Evolutionary conservation across 2,888 invertebrate genomes (phyloP).

Genomic region (Eupithecia insigniata): DNA sequence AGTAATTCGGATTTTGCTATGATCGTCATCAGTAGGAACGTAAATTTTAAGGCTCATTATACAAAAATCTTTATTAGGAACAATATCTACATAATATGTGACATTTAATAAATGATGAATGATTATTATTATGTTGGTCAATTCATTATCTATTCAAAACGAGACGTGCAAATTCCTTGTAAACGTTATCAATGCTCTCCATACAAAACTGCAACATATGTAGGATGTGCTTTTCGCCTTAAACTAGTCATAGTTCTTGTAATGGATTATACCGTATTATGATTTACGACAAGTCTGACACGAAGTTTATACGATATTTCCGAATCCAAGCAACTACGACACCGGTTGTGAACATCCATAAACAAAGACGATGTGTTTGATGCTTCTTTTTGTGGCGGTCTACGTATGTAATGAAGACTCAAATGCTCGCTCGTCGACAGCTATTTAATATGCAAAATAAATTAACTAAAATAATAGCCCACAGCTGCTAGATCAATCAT

Average conservation of each 20-base stretch:
- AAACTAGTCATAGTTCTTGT: not conserved
- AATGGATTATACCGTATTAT: not conserved
- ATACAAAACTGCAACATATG: not conserved
- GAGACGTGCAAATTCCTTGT: slow-evolving; percentile 37
- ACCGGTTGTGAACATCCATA: slow-evolving; percentile 59
- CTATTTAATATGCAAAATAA: slow-evolving; percentile 24
- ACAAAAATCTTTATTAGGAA: too few species aligned
- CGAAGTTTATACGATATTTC: slow-evolving; percentile 60
- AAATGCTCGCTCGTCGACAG: slow-evolving; percentile 14
- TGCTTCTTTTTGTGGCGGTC: slow-evolving; percentile 17
- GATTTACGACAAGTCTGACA: slow-evolving; percentile 53
- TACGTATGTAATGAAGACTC: slow-evolving; percentile 26
- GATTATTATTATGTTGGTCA: slow-evolving; percentile 16
- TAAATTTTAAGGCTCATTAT: not conserved
- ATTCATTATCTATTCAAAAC: slow-evolving; percentile 38
- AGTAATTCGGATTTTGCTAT: slow-evolving; percentile 26
- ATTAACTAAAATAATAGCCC: slow-evolving; percentile 27
- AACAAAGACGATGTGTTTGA: slow-evolving; percentile 52
- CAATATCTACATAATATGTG: not conserved
- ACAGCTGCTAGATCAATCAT: slow-evolving; percentile 32
- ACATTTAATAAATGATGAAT: not conserved
- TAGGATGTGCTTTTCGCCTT: not conserved
- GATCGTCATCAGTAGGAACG: not conserved
- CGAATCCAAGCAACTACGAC: slow-evolving; percentile 61
- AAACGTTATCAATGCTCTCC: slow-evolving; percentile 9